phyloP scores from a whole-genome alignment of 2,888 invertebrate species.

The Drosophila kokeensis region DNA sequence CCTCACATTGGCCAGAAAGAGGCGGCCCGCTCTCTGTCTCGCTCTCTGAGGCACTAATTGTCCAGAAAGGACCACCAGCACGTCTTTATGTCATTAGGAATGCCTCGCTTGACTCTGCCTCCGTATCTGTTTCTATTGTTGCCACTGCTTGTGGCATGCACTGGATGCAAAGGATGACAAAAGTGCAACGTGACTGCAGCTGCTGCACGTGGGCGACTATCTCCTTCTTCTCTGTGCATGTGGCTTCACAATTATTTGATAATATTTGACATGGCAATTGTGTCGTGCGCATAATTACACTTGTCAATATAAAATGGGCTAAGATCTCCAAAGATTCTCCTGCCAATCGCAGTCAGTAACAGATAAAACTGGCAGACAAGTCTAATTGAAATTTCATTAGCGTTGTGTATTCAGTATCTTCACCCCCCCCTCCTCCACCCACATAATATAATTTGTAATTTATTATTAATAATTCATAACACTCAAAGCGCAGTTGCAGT shows the following conservation, averaged over 20 bases:
- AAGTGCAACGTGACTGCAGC: conserved; percentile 76
- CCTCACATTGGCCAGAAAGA: conserved; percentile 25
- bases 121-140: conserved; percentile 10
- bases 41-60: conserved; percentile 62
- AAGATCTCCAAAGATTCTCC: conserved; percentile 61
- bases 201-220: conserved; percentile 66
- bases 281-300: conserved; percentile 78
- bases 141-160: conserved; percentile 31
- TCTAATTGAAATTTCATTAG: conserved; percentile 82
- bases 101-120: conserved; percentile 40
- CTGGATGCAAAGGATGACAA: conserved; percentile 74
- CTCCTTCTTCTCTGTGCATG: not conserved
- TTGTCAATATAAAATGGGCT: conserved; percentile 82
- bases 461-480: conserved; percentile 82
- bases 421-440: not conserved
- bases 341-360: conserved; percentile 27
- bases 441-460: conserved; percentile 74
- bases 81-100: conserved; percentile 75
- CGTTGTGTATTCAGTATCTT: conserved; percentile 53
- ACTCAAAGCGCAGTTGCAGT: conserved; percentile 58
- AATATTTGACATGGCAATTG: conserved; percentile 79
- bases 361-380: conserved; percentile 59
- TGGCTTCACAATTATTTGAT: conserved; percentile 73
- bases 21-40: conserved; percentile 10
- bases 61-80: conserved; percentile 74